Evolutionary conservation across 2,797 vertebrate species (phyloP).

Genomic region (Loris lydekkerianus): DNA sequence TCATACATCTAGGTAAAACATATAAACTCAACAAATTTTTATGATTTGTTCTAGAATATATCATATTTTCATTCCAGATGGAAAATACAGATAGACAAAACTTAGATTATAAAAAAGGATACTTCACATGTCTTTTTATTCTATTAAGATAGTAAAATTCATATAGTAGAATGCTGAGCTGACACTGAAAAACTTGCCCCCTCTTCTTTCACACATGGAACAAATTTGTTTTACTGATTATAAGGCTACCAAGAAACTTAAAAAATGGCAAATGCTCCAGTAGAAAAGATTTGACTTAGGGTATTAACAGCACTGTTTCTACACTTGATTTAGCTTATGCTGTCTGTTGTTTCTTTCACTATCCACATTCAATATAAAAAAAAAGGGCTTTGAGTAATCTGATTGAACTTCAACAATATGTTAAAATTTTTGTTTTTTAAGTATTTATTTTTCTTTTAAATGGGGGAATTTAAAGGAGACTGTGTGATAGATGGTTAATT

Average conservation of each 20-base stretch:
- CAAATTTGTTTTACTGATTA: neutral
- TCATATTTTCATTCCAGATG: neutral
- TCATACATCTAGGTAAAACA: conserved; percentile 3
- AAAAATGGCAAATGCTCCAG: neutral
- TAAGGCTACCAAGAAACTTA: neutral
- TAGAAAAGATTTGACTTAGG: neutral
- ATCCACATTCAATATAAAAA: neutral
- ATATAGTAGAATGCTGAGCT: neutral
- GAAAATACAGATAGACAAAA: neutral
- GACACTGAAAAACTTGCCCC: neutral
- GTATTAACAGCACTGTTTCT: neutral
- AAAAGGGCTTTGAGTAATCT: neutral
- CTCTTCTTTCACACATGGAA: neutral
- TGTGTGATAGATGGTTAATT: neutral
- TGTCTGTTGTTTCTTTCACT: neutral
- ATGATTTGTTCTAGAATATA: conserved; percentile 26
- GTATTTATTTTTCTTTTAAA: neutral
- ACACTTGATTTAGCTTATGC: neutral
- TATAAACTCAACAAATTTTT: neutral
- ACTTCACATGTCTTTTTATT: neutral
- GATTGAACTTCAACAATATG: neutral
- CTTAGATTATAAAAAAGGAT: neutral
- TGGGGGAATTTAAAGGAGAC: neutral
- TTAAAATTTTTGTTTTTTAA: neutral
- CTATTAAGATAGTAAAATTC: neutral